Conservation (phyloP, 2,113 vertebrate genomes). For the Lipotes vexillifer region DNA sequence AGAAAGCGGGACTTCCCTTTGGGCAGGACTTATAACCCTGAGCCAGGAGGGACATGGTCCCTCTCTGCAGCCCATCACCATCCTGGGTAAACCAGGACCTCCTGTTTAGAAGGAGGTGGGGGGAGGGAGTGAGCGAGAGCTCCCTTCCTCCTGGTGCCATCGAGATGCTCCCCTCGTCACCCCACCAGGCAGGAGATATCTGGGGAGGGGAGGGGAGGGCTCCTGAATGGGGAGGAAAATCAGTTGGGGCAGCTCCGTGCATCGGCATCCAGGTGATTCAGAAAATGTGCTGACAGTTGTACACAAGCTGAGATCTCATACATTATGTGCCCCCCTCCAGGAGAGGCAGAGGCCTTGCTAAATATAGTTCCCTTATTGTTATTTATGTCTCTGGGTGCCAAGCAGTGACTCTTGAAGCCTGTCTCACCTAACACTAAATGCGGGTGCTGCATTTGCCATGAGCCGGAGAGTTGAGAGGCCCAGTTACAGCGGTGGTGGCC, state of each 20-base stretch:
- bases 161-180: neutral
- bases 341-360: constrained; percentile 37
- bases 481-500: accelerated
- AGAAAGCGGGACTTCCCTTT: neutral
- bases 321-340: neutral
- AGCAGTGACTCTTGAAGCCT: constrained; percentile 60
- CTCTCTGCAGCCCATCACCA: neutral
- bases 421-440: constrained; percentile 41
- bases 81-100: too few relatives aligned
- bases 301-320: constrained; percentile 58
- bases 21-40: neutral
- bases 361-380: constrained; percentile 64
- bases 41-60: neutral
- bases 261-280: constrained; percentile 33
- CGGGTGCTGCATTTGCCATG: constrained; percentile 47
- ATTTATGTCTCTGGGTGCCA: constrained; percentile 66
- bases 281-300: constrained; percentile 62
- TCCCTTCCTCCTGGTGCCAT: neutral
- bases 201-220: neutral
- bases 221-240: neutral
- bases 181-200: neutral
- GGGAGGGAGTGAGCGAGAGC: neutral
- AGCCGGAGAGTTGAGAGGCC: neutral
- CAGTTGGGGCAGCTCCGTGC: neutral
- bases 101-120: neutral